Evolutionary conservation across 2,888 invertebrate genomes (phyloP), one percentile per base, ranked within the genome.

Genomic region (Himalopsyche japonica): DNA sequence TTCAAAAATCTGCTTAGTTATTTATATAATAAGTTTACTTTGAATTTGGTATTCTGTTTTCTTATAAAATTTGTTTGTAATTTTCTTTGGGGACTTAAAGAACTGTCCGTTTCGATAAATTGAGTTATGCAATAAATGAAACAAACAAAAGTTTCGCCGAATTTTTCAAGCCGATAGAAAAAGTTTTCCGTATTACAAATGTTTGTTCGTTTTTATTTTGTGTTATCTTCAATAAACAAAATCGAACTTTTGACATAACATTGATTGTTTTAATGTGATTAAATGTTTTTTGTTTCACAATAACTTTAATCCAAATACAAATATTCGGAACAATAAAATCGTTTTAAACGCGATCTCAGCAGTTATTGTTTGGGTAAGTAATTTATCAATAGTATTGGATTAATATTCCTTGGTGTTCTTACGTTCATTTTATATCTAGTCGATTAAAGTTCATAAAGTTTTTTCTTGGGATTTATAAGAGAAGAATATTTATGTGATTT

Each of bases 91-190:
- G 34, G 76, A 76, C 76, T 30, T 76, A 34, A 37, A 37, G 82
- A 85, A 85, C 82, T 84, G 85, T 82, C 86, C 86, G 80, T 77
- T 82, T 84, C 84, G 76, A 83, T 82, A 79, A 85, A 86, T 86
- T 79, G 84, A 86, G 84, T 86, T 85, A 85, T 85, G 82, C 84
- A 84, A 84, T 82, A 83, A 57, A 49, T 79, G 79, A 81, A 83
- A 85, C 79, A 83, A 83, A 86, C 85, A 76, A 86, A 85, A 86
- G 81, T 86, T 86, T 84, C 70, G 76, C 70, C 76, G 47, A 86
- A 86, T 84, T 85, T 81, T 20, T 84, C 20, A 57, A 57, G 20
- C 20, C 57, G 34, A 76, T 32, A 32, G 76, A 79, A 43, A 79
- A 79, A 32, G 20, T 49, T 79, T 79, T 47, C 48, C 48, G 49